phyloP scores from a whole-genome alignment of 1,140 invertebrate genomes.

The Camponotus floridanus region DNA sequence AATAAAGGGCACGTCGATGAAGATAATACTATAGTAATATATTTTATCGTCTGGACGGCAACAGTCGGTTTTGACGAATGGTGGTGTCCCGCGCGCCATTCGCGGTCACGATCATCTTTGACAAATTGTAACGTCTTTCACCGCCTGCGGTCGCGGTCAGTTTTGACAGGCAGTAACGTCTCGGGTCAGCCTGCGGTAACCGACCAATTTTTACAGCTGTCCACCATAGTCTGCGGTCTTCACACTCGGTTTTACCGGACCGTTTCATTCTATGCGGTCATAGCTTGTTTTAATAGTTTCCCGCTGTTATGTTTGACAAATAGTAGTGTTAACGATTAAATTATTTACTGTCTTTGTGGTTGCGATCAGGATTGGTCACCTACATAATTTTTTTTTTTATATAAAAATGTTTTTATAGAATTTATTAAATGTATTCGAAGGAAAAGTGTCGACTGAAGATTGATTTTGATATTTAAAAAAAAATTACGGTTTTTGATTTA shows the following conservation, averaged over 20 bases:
- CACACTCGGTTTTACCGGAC: constrained; percentile 34
- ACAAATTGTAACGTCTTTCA: constrained; percentile 58
- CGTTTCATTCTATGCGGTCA: constrained; percentile 26
- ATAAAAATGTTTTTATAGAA: neutral
- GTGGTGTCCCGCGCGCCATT: constrained; percentile 8
- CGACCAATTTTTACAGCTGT: constrained; percentile 58
- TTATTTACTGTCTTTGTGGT: neutral
- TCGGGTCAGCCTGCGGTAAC: constrained; percentile 42
- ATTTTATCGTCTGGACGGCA: neutral
- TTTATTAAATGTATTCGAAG: neutral
- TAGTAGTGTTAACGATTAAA: constrained; percentile 31
- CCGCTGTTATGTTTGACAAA: constrained; percentile 31
- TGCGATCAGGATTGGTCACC: neutral
- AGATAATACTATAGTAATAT: constrained; percentile 18
- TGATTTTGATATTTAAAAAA: neutral
- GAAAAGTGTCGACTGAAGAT: neutral
- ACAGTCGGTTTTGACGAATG: constrained; percentile 55
- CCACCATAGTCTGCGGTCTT: constrained; percentile 35
- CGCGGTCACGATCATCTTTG: constrained; percentile 52
- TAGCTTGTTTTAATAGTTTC: constrained; percentile 48
- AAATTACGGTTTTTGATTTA: neutral
- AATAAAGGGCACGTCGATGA: neutral
- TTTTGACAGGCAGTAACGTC: constrained; percentile 57
- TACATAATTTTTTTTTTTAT: neutral
- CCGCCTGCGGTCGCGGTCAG: constrained; percentile 49